A percentile compares a stretch with the other conserved stretches of the same genome.
These are phyloP conservation scores for Willowsia nigromaculata DNA, from an alignment of 2,888 invertebrate genomes.

Conservation along the genomic window DNA sequence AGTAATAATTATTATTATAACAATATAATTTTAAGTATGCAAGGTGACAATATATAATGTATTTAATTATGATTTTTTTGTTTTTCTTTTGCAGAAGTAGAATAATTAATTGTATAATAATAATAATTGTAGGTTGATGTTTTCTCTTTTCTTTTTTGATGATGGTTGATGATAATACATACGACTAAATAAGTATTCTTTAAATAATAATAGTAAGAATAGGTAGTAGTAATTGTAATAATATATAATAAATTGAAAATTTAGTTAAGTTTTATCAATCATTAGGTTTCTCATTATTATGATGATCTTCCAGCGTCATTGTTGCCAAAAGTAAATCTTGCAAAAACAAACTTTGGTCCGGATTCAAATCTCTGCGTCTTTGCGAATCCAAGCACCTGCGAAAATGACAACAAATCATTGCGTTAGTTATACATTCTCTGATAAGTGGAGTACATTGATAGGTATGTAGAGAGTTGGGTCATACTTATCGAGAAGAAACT, in stretches of 20 bases:
- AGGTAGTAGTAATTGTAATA: slow-evolving; percentile 35
- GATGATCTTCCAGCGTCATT: slow-evolving; percentile 79
- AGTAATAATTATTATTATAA: not conserved
- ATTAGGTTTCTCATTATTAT: slow-evolving; percentile 62
- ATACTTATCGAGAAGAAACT: slow-evolving; percentile 82
- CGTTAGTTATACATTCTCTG: no score
- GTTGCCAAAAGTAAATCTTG: slow-evolving; percentile 86
- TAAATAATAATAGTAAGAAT: not conserved
- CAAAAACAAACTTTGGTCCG: slow-evolving; percentile 86
- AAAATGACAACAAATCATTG: slow-evolving; percentile 15
- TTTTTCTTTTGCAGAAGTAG: not conserved
- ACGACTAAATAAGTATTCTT: slow-evolving; percentile 3
- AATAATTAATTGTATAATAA: no score
- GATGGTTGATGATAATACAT: not conserved
- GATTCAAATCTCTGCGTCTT: slow-evolving; percentile 80
- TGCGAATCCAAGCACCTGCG: slow-evolving; percentile 82
- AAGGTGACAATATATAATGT: slow-evolving; percentile 36
- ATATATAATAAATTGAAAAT: slow-evolving; percentile 60
- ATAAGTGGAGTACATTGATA: not conserved
- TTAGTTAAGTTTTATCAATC: slow-evolving; percentile 64
- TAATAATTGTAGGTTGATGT: not conserved
- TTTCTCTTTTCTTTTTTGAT: not conserved
- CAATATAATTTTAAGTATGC: slow-evolving; percentile 47
- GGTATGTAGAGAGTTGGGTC: slow-evolving; percentile 44
- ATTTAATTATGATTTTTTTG: not conserved